Conservation (phyloP, 2,888 invertebrate genomes). For the Melinaea marsaeus region DNA sequence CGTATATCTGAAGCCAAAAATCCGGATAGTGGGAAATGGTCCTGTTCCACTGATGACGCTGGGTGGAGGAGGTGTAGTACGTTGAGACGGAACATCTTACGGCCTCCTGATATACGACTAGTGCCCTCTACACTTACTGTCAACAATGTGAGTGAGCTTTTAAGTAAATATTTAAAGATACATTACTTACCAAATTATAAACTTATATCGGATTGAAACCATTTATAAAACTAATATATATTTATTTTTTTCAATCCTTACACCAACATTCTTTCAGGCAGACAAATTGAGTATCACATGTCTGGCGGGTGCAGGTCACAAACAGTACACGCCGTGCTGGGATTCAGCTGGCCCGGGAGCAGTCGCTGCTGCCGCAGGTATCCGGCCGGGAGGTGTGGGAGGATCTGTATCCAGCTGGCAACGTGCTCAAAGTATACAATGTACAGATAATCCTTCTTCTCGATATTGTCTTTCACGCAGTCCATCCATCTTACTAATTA, state of each 20-base stretch:
- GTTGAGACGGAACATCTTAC: slow-evolving; percentile 78
- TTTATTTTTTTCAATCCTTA: background rate
- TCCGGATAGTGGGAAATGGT: slow-evolving; percentile 87
- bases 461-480: no score
- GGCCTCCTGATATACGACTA: slow-evolving; percentile 81
- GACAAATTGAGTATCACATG: slow-evolving; percentile 84
- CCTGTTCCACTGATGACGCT: slow-evolving; percentile 86
- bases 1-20: slow-evolving; percentile 81
- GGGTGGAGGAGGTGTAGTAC: slow-evolving; percentile 83
- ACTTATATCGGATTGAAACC: slow-evolving; percentile 20
- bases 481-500: no score
- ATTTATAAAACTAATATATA: no score
- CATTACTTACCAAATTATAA: no score
- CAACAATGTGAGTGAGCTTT: slow-evolving; percentile 74
- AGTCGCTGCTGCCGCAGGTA: slow-evolving; percentile 83
- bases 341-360: slow-evolving; percentile 90
- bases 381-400: slow-evolving; percentile 90
- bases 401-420: slow-evolving; percentile 89
- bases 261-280: slow-evolving; percentile 67
- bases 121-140: slow-evolving; percentile 84
- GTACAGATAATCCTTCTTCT: slow-evolving; percentile 78
- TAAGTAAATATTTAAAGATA: no score
- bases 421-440: slow-evolving; percentile 86
- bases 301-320: slow-evolving; percentile 80
- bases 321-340: slow-evolving; percentile 79